These are phyloP conservation scores for Nomada hirtipes DNA, from an alignment of 2,888 invertebrate species.

Conservation along the genomic window DNA sequence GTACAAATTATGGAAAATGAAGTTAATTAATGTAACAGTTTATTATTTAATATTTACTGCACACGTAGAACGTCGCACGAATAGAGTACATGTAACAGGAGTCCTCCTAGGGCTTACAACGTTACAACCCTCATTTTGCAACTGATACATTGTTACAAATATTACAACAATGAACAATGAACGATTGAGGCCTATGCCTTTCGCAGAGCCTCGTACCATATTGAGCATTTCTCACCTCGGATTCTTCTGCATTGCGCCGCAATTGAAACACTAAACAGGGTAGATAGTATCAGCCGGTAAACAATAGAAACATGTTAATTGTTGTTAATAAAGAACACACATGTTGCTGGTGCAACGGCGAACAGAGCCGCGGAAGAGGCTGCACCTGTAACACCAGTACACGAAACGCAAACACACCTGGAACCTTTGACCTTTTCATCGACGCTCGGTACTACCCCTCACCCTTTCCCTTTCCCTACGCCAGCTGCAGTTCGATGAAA, in stretches of 20 bases:
- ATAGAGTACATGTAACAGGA: background rate
- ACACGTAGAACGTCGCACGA: too few species aligned
- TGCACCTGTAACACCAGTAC: constrained; percentile 77
- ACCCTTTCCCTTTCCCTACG: constrained; percentile 62
- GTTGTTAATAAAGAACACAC: constrained; percentile 84
- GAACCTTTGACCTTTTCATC: constrained; percentile 76
- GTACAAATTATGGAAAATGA: background rate
- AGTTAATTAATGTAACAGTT: background rate
- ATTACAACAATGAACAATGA: constrained; percentile 31
- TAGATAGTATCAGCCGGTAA: constrained; percentile 49
- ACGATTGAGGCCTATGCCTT: background rate
- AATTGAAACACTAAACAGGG: constrained; percentile 4
- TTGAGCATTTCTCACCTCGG: background rate
- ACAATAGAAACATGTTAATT: constrained; percentile 82
- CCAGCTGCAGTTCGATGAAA: constrained; percentile 62
- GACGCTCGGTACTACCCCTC: constrained; percentile 68
- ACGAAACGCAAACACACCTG: constrained; percentile 75
- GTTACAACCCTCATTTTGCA: constrained; percentile 19
- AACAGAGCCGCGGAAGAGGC: constrained; percentile 83
- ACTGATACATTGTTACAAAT: constrained; percentile 23
- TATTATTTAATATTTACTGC: background rate
- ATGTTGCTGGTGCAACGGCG: constrained; percentile 84
- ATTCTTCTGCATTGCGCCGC: background rate
- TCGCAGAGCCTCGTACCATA: background rate
- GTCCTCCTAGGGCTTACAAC: constrained; percentile 10